Evolutionary conservation across 2,113 vertebrate species (phyloP).

Genomic region (Manacus vitellinus): DNA sequence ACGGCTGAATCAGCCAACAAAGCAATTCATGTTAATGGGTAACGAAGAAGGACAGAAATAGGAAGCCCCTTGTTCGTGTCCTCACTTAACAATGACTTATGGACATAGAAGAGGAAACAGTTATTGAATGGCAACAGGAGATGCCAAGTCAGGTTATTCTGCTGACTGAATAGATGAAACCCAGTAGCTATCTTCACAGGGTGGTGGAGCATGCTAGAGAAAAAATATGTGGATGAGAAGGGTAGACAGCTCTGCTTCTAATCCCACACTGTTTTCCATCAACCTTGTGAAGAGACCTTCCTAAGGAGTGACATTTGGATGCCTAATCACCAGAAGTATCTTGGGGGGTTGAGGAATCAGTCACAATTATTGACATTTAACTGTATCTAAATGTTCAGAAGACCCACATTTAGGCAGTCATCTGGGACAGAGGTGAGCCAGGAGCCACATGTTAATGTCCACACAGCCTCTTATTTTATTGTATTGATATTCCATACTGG

Average conservation of each 20-base stretch:
- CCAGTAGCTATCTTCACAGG: background rate
- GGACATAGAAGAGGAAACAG: background rate
- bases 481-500: background rate
- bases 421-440: background rate
- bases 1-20: background rate
- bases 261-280: background rate
- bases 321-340: background rate
- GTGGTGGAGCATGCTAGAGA: background rate
- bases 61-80: background rate
- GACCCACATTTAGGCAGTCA: background rate
- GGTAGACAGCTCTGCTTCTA: background rate
- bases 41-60: slow-evolving; percentile 1
- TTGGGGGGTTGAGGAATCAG: background rate
- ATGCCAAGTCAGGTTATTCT: background rate
- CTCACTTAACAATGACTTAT: slow-evolving; percentile 19
- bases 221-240: background rate
- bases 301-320: background rate
- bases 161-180: background rate
- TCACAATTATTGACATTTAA: background rate
- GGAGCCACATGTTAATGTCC: background rate
- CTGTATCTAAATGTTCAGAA: background rate
- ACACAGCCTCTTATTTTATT: background rate
- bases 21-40: background rate
- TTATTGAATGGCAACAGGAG: background rate
- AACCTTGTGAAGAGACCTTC: background rate